Percentiles rank a stretch among this genome's conserved stretches.
Evolutionary conservation across 2,113 vertebrate genomes (phyloP).

Genomic region (Brachyistius frenatus): DNA sequence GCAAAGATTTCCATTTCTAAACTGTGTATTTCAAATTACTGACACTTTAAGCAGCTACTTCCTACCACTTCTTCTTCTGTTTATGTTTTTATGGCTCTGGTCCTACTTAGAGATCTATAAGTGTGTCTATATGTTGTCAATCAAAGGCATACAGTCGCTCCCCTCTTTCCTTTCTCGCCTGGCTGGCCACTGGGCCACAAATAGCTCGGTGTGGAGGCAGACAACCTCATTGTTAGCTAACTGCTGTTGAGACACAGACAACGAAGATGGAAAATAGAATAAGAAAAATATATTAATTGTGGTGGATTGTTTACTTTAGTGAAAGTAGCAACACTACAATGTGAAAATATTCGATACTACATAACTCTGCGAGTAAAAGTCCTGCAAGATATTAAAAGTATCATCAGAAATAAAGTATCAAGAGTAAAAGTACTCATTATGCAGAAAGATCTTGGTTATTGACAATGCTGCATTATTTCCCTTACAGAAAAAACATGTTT

Average conservation of each 20-base stretch:
- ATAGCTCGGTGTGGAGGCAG: slow-evolving; percentile 61
- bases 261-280: slow-evolving; percentile 20
- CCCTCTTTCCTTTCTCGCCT: slow-evolving; percentile 2
- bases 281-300: slow-evolving; percentile 17
- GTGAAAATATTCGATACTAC: too few species aligned
- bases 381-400: background rate
- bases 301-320: slow-evolving; percentile 9
- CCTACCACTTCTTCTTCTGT: background rate
- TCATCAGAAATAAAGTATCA: background rate
- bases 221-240: slow-evolving; percentile 54
- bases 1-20: background rate
- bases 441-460: too few species aligned
- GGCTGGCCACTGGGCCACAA: slow-evolving; percentile 44
- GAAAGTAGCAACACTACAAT: background rate
- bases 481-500: too few species aligned
- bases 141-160: background rate
- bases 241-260: slow-evolving; percentile 40
- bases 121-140: slow-evolving; percentile 23
- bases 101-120: slow-evolving; percentile 16
- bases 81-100: background rate
- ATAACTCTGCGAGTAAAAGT: background rate
- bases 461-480: too few species aligned
- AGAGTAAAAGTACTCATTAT: too few species aligned
- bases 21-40: background rate
- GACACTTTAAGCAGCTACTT: slow-evolving; percentile 8